Base-by-base conservation (phyloP, 2,888 invertebrate genomes). In the Spodoptera picta region DNA sequence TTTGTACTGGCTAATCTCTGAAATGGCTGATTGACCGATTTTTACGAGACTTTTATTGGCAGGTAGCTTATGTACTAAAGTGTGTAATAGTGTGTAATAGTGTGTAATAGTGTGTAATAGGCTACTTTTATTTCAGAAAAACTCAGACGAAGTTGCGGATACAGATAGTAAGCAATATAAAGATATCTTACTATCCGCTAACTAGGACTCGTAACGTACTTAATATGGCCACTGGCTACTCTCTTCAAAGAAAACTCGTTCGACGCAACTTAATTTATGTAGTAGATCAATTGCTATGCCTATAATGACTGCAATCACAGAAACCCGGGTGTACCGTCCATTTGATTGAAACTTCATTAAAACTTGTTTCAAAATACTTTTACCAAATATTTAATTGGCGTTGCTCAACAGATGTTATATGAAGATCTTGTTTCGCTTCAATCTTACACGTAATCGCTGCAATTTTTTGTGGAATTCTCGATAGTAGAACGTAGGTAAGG, bases 381-480 rank as follows among this genome's bases (percentile, higher is more conserved):
- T 60, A 69, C 65, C n/a, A 51, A 69, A 69, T 54, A 60, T 59
- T 54, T 69, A 70, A 69, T 70, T 65, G 60, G 50, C 9, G 24
- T 70, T 65, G 23, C 53, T 36, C 41, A 69, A 65, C 36, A 31
- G 2, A 14, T 36, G 24, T 43, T 47, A 44, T 48, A 11, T 51
- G 24, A 14, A 45, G 27, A 65, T 14, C 24, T 64, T 45, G 47
- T 5, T 19, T 6, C 9, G 6, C 27, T 50, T 27, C 46, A 19
- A 49, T 49, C 6, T 27, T 53, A 49, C 45, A 56, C 43, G 59
- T 42, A 27, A 50, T 23, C 14, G 36, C 7, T 36, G 36, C 36
- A 36, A 36, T 9, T 36, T 36, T 36, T 36, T 36, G 36, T 36
- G 6, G 36, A 36, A 6, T 36, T 36, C 36, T 36, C 36, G 36